Evolutionary conservation across 2,113 vertebrate species (phyloP).

Genomic region (Irena cyanogastra): DNA sequence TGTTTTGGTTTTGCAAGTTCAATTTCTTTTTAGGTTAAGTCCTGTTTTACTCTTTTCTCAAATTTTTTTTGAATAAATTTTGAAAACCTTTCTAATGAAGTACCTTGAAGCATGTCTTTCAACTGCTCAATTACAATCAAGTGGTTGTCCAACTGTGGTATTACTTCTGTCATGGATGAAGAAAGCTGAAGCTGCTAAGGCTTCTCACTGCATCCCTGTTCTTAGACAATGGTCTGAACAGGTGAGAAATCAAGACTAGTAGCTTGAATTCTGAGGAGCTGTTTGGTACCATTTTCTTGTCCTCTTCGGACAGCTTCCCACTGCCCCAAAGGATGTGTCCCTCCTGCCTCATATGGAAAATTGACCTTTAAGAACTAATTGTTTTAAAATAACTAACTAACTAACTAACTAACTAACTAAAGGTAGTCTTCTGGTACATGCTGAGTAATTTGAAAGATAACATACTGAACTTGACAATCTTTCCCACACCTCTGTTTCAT

Average conservation of each 20-base stretch:
- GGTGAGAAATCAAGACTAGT: background rate
- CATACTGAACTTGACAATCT: background rate
- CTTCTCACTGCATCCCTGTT: background rate
- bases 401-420: background rate
- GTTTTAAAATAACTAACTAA: background rate
- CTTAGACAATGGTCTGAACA: background rate
- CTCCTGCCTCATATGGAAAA: background rate
- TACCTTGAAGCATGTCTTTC: background rate
- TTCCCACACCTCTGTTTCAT: background rate
- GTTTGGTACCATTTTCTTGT: background rate
- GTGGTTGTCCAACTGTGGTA: background rate
- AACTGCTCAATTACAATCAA: background rate
- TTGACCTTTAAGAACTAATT: background rate
- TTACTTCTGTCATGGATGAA: background rate
- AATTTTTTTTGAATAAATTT: background rate
- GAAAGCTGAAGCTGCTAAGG: background rate
- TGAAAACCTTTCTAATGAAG: background rate
- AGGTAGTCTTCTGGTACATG: background rate
- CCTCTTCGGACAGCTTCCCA: background rate
- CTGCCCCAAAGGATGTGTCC: background rate
- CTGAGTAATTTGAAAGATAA: background rate
- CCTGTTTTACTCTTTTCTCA: background rate
- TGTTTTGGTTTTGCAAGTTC: background rate
- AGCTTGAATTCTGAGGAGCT: background rate
- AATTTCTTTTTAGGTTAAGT: background rate